Conservation (phyloP, 2,113 vertebrate species). For the Spermophilus dauricus region DNA sequence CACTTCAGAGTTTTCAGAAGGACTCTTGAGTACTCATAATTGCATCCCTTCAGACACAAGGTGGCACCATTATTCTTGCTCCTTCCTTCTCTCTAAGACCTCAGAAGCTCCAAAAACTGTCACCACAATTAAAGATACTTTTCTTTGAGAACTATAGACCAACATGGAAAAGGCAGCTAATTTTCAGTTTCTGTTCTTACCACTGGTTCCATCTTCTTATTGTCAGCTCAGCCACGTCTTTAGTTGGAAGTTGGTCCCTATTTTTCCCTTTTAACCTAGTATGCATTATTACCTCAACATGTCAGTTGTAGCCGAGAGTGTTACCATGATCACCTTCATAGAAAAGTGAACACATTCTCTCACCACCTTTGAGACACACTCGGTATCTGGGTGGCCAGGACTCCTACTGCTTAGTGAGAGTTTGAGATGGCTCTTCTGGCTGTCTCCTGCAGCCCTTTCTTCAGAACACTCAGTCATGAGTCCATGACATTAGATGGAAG, state of each 20-base stretch:
- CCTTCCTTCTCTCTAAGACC: background rate
- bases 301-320: background rate
- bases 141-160: background rate
- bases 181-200: background rate
- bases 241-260: background rate
- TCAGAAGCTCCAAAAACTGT: background rate
- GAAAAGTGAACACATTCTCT: background rate
- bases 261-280: background rate
- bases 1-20: background rate
- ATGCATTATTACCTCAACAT: background rate
- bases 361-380: background rate
- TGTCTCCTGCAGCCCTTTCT: background rate
- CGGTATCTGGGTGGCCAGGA: fast-evolving
- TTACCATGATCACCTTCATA: background rate
- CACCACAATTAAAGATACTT: background rate
- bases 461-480: background rate
- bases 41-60: background rate
- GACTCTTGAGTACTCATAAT: background rate
- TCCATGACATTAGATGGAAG: background rate
- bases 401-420: background rate
- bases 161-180: background rate
- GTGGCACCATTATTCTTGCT: background rate
- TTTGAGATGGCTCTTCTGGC: background rate
- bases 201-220: background rate
- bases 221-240: background rate